phyloP scores from a whole-genome alignment of 2,888 invertebrate genomes.

The Spodoptera picta region DNA sequence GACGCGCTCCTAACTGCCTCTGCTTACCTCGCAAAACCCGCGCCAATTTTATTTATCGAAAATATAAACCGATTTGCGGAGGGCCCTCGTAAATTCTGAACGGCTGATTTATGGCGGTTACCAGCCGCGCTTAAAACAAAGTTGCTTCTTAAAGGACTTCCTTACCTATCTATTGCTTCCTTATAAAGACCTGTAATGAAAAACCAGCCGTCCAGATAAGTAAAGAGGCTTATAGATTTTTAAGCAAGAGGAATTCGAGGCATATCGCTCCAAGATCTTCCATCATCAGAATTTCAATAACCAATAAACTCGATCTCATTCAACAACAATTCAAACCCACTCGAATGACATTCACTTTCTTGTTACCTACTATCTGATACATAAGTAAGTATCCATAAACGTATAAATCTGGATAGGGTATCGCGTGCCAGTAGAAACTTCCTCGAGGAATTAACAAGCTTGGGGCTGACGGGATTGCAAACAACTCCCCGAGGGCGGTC shows the following conservation, averaged over 20 bases:
- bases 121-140: slow-evolving; percentile 85
- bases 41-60: slow-evolving; percentile 89
- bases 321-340: too few species aligned
- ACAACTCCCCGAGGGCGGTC: slow-evolving; percentile 62
- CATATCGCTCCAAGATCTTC: too few species aligned
- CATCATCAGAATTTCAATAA: too few species aligned
- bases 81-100: slow-evolving; percentile 86
- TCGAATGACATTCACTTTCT: too few species aligned
- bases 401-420: slow-evolving; percentile 29
- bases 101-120: slow-evolving; percentile 87
- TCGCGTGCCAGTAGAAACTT: slow-evolving; percentile 66
- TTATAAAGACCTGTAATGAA: slow-evolving; percentile 58
- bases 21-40: slow-evolving; percentile 89
- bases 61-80: slow-evolving; percentile 89
- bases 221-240: slow-evolving; percentile 15
- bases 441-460: slow-evolving; percentile 69
- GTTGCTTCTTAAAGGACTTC: slow-evolving; percentile 82
- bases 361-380: too few species aligned
- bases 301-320: too few species aligned
- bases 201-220: slow-evolving; percentile 33
- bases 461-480: slow-evolving; percentile 63
- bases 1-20: slow-evolving; percentile 87
- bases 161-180: slow-evolving; percentile 66
- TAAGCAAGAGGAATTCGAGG: neutral
- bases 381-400: neutral